Percentiles rank a stretch among this genome's conserved stretches.
phyloP scores from a whole-genome alignment of 2,888 invertebrate genomes.

The Machimus atricapillus region DNA sequence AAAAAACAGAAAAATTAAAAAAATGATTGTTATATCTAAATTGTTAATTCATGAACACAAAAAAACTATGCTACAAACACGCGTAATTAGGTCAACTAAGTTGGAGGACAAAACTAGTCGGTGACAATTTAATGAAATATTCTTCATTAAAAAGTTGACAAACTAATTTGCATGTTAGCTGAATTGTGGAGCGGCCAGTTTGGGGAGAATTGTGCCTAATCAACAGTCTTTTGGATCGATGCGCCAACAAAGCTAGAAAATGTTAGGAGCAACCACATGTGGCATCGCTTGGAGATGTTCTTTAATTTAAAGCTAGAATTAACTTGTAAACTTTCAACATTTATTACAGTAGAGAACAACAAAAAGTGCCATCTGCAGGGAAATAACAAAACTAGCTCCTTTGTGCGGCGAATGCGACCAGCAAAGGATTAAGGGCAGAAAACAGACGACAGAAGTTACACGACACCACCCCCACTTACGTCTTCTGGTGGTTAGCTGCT shows the following conservation, averaged over 20 bases:
- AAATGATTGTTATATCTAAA: too few species aligned
- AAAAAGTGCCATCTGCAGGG: conserved; percentile 30
- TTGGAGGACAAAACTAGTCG: background rate
- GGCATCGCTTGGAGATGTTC: background rate
- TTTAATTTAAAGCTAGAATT: conserved; percentile 24
- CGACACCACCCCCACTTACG: background rate
- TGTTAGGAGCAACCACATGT: conserved; percentile 8
- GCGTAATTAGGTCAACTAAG: background rate
- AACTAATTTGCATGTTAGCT: conserved; percentile 14
- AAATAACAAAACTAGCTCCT: conserved; percentile 21
- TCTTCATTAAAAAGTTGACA: conserved; percentile 13
- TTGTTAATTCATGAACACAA: background rate
- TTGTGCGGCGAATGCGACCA: background rate
- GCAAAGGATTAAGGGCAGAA: background rate
- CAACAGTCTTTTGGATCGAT: background rate
- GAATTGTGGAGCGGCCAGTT: background rate
- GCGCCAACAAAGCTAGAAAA: background rate
- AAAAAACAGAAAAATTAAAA: too few species aligned
- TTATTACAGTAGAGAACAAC: background rate
- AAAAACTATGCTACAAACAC: background rate
- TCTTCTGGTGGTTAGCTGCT: background rate
- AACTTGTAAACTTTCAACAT: conserved; percentile 27
- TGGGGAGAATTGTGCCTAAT: background rate
- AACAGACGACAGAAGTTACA: background rate
- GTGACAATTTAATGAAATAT: conserved; percentile 6